Evolutionary conservation across 2,113 vertebrate species (phyloP).

Genomic region (Arothron firmamentum): DNA sequence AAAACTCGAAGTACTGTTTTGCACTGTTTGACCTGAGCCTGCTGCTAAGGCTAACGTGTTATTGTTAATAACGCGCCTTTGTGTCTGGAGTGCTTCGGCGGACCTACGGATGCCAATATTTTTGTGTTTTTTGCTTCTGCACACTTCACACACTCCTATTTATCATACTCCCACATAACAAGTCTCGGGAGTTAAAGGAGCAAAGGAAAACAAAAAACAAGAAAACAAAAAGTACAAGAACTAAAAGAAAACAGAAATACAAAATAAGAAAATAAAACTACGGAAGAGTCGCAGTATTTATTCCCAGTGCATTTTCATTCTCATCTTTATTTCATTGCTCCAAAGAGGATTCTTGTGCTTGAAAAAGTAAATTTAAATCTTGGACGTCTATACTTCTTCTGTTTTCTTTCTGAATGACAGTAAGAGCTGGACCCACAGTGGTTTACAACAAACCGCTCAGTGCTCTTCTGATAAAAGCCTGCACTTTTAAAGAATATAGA

Average conservation of each 20-base stretch:
- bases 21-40: conserved; percentile 23
- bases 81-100: conserved; percentile 19
- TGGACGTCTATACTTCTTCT: conserved; percentile 21
- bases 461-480: conserved; percentile 10
- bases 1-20: conserved; percentile 4
- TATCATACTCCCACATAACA: conserved; percentile 55
- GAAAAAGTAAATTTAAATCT: conserved; percentile 53
- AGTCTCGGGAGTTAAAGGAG: conserved; percentile 54
- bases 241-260: conserved; percentile 44
- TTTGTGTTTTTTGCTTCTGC: conserved; percentile 36
- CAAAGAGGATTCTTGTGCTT: conserved; percentile 31
- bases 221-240: conserved; percentile 50
- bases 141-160: conserved; percentile 46
- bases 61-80: conserved; percentile 32
- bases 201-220: conserved; percentile 48
- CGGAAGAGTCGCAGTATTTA: conserved; percentile 35
- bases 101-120: conserved; percentile 46
- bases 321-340: conserved; percentile 69
- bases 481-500: conserved; percentile 16
- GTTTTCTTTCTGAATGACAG: conserved; percentile 28
- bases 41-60: conserved; percentile 13
- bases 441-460: conserved; percentile 8
- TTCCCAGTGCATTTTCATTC: conserved; percentile 58
- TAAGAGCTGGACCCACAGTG: conserved; percentile 19
- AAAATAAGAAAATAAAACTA: conserved; percentile 53